These are phyloP conservation scores for Ochlodes sylvanus DNA, from an alignment of 2,888 invertebrate species.

Conservation along the genomic window DNA sequence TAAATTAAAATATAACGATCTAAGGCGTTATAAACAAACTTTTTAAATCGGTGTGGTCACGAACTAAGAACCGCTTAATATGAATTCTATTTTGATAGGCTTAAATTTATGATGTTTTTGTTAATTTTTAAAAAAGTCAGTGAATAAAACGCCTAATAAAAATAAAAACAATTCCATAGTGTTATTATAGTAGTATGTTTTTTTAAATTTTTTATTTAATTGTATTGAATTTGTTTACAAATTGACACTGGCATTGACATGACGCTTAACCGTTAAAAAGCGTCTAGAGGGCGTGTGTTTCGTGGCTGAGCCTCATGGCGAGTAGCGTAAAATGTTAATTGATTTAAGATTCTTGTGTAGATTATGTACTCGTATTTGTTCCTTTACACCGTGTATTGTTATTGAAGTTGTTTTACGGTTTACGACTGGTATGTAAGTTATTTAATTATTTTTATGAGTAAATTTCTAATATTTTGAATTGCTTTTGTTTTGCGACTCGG, in stretches of 20 bases:
- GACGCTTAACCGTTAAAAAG: too few relatives aligned
- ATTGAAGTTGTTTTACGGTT: neutral
- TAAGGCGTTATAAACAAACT: conserved; percentile 26
- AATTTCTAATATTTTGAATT: too few relatives aligned
- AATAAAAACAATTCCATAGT: too few relatives aligned
- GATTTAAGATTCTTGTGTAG: conserved; percentile 33
- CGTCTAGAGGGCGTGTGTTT: too few relatives aligned
- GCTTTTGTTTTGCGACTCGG: too few relatives aligned
- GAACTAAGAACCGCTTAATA: conserved; percentile 23
- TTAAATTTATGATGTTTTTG: conserved; percentile 16
- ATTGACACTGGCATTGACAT: too few relatives aligned
- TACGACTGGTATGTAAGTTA: too few relatives aligned
- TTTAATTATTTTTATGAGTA: too few relatives aligned
- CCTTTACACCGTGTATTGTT: conserved; percentile 16
- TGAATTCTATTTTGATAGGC: conserved; percentile 26
- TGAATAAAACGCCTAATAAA: too few relatives aligned
- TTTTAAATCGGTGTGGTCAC: conserved; percentile 31
- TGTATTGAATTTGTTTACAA: too few relatives aligned
- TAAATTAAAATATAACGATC: conserved; percentile 30
- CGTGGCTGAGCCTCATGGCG: neutral
- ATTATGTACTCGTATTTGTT: conserved; percentile 16
- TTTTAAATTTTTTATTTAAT: too few relatives aligned
- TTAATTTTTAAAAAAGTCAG: neutral
- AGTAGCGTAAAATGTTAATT: conserved; percentile 36
- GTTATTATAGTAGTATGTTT: too few relatives aligned